Evolutionary conservation across 2,888 invertebrate species (phyloP).

Genomic region (Asteroscopus sphinx): DNA sequence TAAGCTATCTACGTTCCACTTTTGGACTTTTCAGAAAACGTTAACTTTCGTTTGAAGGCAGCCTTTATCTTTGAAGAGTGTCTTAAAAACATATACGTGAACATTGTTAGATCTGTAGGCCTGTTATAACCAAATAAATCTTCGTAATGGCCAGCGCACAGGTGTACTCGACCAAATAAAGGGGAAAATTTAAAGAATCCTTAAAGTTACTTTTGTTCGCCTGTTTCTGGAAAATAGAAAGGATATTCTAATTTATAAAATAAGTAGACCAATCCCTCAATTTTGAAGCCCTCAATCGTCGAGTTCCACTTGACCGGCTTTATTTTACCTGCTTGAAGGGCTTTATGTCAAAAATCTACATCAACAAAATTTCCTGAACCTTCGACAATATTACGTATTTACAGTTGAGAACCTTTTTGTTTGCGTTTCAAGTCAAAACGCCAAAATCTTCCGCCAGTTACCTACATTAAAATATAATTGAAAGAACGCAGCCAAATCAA

Average conservation of each 20-base stretch:
- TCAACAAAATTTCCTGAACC: too few species aligned
- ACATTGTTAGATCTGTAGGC: constrained; percentile 15
- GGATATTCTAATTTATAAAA: too few species aligned
- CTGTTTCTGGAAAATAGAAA: not conserved
- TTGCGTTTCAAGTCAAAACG: too few species aligned
- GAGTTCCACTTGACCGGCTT: constrained; percentile 28
- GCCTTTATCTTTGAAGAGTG: constrained; percentile 42
- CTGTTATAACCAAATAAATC: constrained; percentile 45
- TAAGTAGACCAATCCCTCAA: too few species aligned
- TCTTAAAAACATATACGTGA: constrained; percentile 16
- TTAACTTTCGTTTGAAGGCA: constrained; percentile 33
- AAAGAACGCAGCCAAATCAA: too few species aligned
- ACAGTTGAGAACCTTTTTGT: too few species aligned
- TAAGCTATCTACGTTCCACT: constrained; percentile 36
- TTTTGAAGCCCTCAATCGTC: not conserved
- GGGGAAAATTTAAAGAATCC: constrained; percentile 12
- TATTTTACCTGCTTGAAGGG: too few species aligned
- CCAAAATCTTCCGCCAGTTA: too few species aligned
- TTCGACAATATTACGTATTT: too few species aligned
- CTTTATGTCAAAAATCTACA: too few species aligned
- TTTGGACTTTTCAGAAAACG: constrained; percentile 29
- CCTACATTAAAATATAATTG: too few species aligned
- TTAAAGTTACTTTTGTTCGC: constrained; percentile 17
- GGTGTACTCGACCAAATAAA: constrained; percentile 28
- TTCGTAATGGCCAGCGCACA: constrained; percentile 35